Evolutionary conservation across 2,113 vertebrate species (phyloP).

Genomic region (Nanorana parkeri): DNA sequence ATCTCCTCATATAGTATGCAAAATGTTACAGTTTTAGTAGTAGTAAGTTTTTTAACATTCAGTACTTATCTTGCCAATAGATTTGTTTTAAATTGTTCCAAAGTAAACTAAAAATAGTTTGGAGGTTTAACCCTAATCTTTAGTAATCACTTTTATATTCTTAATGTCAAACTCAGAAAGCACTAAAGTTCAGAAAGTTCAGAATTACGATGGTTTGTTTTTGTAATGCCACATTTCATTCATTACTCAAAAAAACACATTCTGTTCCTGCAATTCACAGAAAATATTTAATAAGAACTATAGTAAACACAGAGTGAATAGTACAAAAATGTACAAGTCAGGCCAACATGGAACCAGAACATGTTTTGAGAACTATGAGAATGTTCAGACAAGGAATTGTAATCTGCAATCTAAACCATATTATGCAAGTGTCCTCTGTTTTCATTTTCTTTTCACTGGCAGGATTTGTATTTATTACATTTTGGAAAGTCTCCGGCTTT

Average conservation of each 20-base stretch:
- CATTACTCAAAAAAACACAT: neutral
- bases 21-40: no score
- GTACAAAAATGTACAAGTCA: neutral
- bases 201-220: no score
- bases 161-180: no score
- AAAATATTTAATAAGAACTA: constrained; percentile 6
- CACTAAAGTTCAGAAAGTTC: no score
- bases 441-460: constrained; percentile 18
- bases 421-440: constrained; percentile 35
- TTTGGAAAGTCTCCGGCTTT: constrained; percentile 22
- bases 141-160: no score
- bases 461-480: constrained; percentile 30
- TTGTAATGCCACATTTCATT: no score
- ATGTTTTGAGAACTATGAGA: constrained; percentile 28
- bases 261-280: neutral
- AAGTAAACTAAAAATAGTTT: no score
- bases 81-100: no score
- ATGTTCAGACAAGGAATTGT: neutral
- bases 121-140: no score
- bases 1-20: no score
- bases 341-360: constrained; percentile 19
- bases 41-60: no score
- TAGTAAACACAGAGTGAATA: constrained; percentile 11
- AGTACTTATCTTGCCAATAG: no score
- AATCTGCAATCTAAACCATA: constrained; percentile 32